Evolutionary conservation across 1,140 invertebrate species (phyloP).

Genomic region (Drosophila truncata): DNA sequence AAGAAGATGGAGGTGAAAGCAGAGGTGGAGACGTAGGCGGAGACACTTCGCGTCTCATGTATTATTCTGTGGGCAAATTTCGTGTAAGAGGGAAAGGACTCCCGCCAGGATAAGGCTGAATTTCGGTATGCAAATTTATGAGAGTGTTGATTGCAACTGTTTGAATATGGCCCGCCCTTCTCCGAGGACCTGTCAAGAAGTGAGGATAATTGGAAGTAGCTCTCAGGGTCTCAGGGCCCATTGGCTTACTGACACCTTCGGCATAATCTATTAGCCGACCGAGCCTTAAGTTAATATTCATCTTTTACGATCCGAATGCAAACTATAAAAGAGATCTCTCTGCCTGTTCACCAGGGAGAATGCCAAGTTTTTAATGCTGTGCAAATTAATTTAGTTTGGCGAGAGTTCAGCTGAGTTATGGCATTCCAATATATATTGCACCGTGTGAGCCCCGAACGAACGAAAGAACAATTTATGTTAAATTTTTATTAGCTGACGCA

Average conservation of each 20-base stretch:
- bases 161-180: slow-evolving; percentile 32
- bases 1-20: not conserved
- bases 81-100: slow-evolving; percentile 45
- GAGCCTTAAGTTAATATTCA: slow-evolving; percentile 59
- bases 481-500: slow-evolving; percentile 62
- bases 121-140: slow-evolving; percentile 81
- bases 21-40: slow-evolving; percentile 1
- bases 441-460: slow-evolving; percentile 56
- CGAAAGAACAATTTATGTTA: slow-evolving; percentile 55
- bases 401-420: slow-evolving; percentile 60
- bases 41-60: slow-evolving; percentile 60
- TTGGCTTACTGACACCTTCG: slow-evolving; percentile 27
- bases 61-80: slow-evolving; percentile 74
- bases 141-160: slow-evolving; percentile 80
- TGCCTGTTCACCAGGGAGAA: slow-evolving; percentile 19
- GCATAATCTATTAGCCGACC: slow-evolving; percentile 67
- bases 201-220: slow-evolving; percentile 29
- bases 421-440: slow-evolving; percentile 71
- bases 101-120: slow-evolving; percentile 55
- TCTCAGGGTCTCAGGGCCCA: slow-evolving; percentile 26
- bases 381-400: slow-evolving; percentile 75
- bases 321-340: slow-evolving; percentile 49
- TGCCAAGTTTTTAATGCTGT: slow-evolving; percentile 64
- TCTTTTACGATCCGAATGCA: slow-evolving; percentile 35
- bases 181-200: slow-evolving; percentile 23